Evolutionary conservation across 2,797 vertebrate species (phyloP).

Genomic region (Sebastiscus albofasciatus): DNA sequence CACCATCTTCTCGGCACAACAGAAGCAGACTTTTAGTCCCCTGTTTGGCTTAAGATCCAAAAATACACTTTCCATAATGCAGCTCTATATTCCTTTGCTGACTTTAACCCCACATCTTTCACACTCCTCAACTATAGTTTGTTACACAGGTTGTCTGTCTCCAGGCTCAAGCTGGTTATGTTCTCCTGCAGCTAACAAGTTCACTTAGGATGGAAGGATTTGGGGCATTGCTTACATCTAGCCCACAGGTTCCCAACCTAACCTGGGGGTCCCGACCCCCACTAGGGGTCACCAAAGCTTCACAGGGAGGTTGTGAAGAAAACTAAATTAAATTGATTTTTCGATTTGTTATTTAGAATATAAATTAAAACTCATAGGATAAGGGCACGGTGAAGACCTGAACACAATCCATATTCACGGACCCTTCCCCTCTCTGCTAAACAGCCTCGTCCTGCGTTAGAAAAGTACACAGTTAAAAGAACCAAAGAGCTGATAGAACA

Average conservation of each 20-base stretch:
- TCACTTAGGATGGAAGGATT: not conserved
- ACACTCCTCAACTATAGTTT: not conserved
- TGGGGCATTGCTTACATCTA: not conserved
- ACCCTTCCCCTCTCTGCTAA: too few relatives aligned
- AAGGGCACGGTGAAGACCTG: too few relatives aligned
- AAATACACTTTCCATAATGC: not conserved
- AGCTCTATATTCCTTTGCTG: not conserved
- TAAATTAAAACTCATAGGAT: too few relatives aligned
- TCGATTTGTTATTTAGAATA: rapidly evolving
- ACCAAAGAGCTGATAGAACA: too few relatives aligned
- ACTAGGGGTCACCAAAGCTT: too few relatives aligned
- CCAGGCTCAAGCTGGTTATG: too few relatives aligned
- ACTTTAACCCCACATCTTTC: not conserved
- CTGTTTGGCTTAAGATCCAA: not conserved
- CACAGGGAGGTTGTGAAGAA: too few relatives aligned
- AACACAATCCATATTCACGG: too few relatives aligned
- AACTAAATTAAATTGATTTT: too few relatives aligned
- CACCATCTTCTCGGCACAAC: not conserved
- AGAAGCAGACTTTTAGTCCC: not conserved
- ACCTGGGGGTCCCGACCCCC: too few relatives aligned
- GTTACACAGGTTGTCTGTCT: too few relatives aligned
- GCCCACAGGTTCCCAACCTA: not conserved
- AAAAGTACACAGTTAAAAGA: too few relatives aligned
- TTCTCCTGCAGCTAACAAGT: not conserved
- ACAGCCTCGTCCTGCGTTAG: rapidly evolving